A percentile compares a stretch with the other conserved stretches of the same genome.
Conservation (phyloP, 1,140 invertebrate species). For the Ceratitis capitata region DNA sequence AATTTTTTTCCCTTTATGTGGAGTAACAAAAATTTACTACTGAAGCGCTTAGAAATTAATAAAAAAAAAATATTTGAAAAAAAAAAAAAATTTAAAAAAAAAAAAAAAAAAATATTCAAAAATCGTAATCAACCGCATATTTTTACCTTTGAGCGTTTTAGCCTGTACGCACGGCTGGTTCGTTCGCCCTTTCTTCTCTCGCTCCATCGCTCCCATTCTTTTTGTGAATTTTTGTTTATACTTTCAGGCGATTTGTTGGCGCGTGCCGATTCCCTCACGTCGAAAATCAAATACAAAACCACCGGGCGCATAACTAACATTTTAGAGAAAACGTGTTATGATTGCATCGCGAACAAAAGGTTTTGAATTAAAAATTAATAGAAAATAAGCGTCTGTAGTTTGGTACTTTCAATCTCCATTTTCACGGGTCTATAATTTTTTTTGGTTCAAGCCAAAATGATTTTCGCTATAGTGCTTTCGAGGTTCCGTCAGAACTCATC, state of each 20-base stretch:
- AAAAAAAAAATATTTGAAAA: background rate
- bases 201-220: background rate
- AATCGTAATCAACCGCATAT: conserved; percentile 9
- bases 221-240: background rate
- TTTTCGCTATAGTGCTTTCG: too few species aligned
- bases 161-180: background rate
- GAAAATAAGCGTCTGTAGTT: too few species aligned
- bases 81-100: background rate
- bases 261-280: background rate
- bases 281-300: conserved; percentile 11
- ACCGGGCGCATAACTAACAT: background rate
- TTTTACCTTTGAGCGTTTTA: conserved; percentile 32
- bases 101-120: background rate
- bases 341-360: too few species aligned
- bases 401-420: too few species aligned
- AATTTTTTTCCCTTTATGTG: background rate
- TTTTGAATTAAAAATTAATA: too few species aligned
- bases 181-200: too few species aligned
- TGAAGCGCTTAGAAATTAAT: background rate
- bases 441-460: too few species aligned
- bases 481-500: too few species aligned
- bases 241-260: background rate
- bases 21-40: background rate
- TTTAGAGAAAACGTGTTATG: background rate
- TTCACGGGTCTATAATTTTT: too few species aligned